Evolutionary conservation across 2,797 vertebrate species (phyloP).

Genomic region (Lerista edwardsae): DNA sequence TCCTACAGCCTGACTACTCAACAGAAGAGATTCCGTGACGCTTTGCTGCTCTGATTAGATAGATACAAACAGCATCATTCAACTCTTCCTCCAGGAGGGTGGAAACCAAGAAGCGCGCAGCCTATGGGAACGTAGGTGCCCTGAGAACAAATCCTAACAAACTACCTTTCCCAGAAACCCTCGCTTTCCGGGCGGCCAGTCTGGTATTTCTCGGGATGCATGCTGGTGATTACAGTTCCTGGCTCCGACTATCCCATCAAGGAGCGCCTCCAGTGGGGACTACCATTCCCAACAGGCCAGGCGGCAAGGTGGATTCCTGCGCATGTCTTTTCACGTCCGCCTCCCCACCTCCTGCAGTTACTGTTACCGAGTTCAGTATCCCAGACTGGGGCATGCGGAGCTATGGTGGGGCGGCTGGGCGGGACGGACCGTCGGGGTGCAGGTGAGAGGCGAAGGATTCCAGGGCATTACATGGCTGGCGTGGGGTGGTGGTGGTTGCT

Average conservation of each 20-base stretch:
- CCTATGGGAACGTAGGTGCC: background rate
- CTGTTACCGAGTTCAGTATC: background rate
- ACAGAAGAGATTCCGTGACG: background rate
- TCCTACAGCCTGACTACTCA: background rate
- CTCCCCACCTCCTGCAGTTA: background rate
- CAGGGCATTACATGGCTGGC: background rate
- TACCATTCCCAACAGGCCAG: constrained; percentile 8
- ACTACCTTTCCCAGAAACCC: constrained; percentile 27
- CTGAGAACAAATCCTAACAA: background rate
- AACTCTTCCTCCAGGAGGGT: background rate
- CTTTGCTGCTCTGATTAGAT: background rate
- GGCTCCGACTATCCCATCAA: no score
- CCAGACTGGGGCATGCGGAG: background rate
- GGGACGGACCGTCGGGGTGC: background rate
- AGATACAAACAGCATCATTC: background rate
- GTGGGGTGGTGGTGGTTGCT: background rate
- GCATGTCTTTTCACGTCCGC: constrained; percentile 5
- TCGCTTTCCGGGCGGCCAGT: background rate
- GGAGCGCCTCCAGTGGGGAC: background rate
- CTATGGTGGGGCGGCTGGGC: constrained; percentile 4
- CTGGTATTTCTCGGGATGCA: background rate
- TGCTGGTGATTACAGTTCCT: background rate
- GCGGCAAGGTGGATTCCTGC: background rate
- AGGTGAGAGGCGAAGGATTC: background rate
- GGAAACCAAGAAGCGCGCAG: background rate